Evolutionary conservation across 2,113 vertebrate species (phyloP).

Genomic region (Sakesphorus luctuosus): DNA sequence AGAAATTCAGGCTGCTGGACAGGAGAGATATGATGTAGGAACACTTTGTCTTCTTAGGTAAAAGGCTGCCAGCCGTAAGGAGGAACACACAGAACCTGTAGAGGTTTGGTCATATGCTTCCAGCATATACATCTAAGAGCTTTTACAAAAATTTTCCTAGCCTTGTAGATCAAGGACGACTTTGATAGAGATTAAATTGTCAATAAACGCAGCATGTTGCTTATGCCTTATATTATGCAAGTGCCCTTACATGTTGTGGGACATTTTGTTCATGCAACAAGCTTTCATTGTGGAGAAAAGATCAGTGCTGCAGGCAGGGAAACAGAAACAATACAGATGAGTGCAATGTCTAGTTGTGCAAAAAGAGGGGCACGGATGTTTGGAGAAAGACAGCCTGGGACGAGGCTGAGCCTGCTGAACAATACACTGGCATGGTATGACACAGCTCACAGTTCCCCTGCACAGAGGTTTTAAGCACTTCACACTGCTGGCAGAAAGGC

Average conservation of each 20-base stretch:
- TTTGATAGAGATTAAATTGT: not conserved
- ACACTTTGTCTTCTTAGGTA: not conserved
- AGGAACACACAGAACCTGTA: not conserved
- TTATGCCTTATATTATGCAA: not conserved
- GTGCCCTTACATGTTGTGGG: fast-evolving
- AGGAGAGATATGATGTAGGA: not conserved
- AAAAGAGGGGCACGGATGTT: not conserved
- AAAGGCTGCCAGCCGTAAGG: not conserved
- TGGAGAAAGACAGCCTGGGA: not conserved
- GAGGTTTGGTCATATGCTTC: not conserved
- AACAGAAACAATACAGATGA: not conserved
- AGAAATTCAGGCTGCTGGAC: not conserved
- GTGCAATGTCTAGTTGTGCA: not conserved
- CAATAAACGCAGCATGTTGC: not conserved
- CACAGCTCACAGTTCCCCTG: not conserved
- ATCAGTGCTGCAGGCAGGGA: not conserved
- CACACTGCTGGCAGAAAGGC: not conserved
- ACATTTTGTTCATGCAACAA: not conserved
- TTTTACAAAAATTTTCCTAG: not conserved
- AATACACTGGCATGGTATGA: fast-evolving
- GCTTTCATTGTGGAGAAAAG: not conserved
- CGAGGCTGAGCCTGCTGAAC: not conserved
- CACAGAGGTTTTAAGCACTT: not conserved
- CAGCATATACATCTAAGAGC: not conserved
- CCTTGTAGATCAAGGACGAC: not conserved